phyloP scores from a whole-genome alignment of 2,113 vertebrate species.

The Phrynocephalus versicolor region DNA sequence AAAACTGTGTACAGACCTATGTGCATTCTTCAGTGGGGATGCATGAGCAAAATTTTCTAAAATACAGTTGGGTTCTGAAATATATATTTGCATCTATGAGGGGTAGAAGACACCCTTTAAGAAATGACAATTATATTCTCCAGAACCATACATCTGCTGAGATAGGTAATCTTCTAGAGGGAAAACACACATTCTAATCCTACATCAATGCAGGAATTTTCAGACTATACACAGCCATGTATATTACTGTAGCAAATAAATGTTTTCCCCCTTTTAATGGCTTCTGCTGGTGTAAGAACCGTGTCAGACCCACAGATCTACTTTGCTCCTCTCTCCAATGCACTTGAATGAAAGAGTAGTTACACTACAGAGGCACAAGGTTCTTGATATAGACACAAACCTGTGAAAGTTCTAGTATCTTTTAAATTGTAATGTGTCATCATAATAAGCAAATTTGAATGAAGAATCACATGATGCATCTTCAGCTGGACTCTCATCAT shows the following conservation, averaged over 20 bases:
- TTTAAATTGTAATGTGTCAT: neutral
- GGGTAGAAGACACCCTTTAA: neutral
- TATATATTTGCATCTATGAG: neutral
- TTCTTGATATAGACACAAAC: neutral
- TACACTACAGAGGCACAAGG: neutral
- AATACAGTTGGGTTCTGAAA: neutral
- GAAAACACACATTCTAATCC: neutral
- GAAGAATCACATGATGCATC: neutral
- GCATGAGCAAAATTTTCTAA: neutral
- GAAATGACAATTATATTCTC: neutral
- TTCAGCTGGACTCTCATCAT: neutral
- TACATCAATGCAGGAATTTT: neutral
- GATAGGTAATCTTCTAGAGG: neutral
- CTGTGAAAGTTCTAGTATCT: neutral
- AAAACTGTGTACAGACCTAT: neutral
- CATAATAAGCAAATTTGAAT: neutral
- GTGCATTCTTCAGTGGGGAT: neutral
- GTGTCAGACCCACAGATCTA: neutral
- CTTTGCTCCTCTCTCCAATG: too few species aligned
- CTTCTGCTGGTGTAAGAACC: neutral
- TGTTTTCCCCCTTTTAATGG: neutral
- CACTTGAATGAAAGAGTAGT: neutral
- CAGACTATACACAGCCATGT: neutral
- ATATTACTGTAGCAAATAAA: neutral
- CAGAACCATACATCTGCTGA: neutral